A percentile compares a stretch with the other conserved stretches of the same genome.
These are phyloP conservation scores for Siphlonurus alternatus DNA, from an alignment of 2,888 invertebrate species.

Conservation along the genomic window DNA sequence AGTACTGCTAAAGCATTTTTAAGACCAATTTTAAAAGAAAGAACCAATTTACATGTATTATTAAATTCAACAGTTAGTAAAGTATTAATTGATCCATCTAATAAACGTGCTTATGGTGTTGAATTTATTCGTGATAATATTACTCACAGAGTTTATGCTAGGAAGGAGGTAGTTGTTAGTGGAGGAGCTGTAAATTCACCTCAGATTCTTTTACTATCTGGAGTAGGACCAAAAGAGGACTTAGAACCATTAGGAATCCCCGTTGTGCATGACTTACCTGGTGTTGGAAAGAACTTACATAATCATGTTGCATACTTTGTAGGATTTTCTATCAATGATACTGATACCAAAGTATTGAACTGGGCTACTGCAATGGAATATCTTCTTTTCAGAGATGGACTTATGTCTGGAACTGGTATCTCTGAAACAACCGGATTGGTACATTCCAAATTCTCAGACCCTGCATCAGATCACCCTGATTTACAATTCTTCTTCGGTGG, in stretches of 20 bases:
- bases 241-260: slow-evolving; percentile 42
- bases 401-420: slow-evolving; percentile 79
- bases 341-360: slow-evolving; percentile 69
- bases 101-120: slow-evolving; percentile 52
- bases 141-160: slow-evolving; percentile 25
- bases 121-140: slow-evolving; percentile 38
- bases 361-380: slow-evolving; percentile 90
- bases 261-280: slow-evolving; percentile 51
- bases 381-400: slow-evolving; percentile 66
- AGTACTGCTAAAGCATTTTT: slow-evolving; percentile 70
- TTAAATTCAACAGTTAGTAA: slow-evolving; percentile 64
- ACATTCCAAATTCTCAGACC: slow-evolving; percentile 60
- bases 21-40: slow-evolving; percentile 49
- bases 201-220: slow-evolving; percentile 79
- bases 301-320: slow-evolving; percentile 70
- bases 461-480: slow-evolving; percentile 71
- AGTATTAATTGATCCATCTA: slow-evolving; percentile 55
- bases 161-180: slow-evolving; percentile 30
- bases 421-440: slow-evolving; percentile 75
- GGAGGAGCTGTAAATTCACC: slow-evolving; percentile 87
- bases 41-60: slow-evolving; percentile 66
- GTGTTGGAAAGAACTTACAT: slow-evolving; percentile 71
- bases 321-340: slow-evolving; percentile 65
- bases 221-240: slow-evolving; percentile 63
- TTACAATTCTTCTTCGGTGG: slow-evolving; percentile 76